A percentile compares a stretch with the other conserved stretches of the same genome.
phyloP scores from a whole-genome alignment of 2,888 invertebrate genomes.

The Eristalis intricaria region DNA sequence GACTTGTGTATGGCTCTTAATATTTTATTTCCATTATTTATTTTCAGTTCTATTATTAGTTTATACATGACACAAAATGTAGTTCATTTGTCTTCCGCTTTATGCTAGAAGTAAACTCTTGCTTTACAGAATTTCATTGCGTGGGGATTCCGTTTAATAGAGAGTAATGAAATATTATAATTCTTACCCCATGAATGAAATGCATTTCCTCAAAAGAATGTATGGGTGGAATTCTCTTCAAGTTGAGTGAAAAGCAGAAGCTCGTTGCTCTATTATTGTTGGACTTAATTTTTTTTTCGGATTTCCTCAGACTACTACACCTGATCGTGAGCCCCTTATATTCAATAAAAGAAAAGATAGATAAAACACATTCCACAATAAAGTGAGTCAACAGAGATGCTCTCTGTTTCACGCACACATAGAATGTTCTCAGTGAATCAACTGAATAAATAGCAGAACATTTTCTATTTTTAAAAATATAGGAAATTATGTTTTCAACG shows the following conservation, averaged over 20 bases:
- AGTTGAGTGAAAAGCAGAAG: neutral
- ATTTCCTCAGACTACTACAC: conserved; percentile 19
- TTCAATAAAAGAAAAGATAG: conserved; percentile 6
- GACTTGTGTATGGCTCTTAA: conserved; percentile 25
- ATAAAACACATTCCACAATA: conserved; percentile 27
- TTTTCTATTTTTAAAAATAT: conserved; percentile 68
- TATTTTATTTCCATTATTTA: conserved; percentile 10
- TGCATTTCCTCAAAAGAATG: neutral
- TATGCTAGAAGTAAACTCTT: neutral
- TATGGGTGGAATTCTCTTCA: neutral
- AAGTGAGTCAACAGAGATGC: conserved; percentile 29
- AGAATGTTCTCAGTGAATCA: conserved; percentile 31
- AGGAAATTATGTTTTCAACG: conserved; percentile 59
- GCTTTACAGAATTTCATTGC: neutral
- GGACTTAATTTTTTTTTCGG: neutral
- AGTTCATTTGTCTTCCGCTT: conserved; percentile 47
- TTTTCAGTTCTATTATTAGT: conserved; percentile 50
- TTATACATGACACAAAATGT: conserved; percentile 47
- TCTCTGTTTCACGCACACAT: conserved; percentile 46
- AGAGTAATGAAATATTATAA: conserved; percentile 21
- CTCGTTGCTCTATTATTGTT: neutral
- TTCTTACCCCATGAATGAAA: neutral
- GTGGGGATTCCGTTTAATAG: neutral
- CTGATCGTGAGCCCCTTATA: conserved; percentile 21
- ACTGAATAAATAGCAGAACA: conserved; percentile 53